phyloP scores from a whole-genome alignment of 1,140 invertebrate genomes.

The Cherax quadricarinatus region DNA sequence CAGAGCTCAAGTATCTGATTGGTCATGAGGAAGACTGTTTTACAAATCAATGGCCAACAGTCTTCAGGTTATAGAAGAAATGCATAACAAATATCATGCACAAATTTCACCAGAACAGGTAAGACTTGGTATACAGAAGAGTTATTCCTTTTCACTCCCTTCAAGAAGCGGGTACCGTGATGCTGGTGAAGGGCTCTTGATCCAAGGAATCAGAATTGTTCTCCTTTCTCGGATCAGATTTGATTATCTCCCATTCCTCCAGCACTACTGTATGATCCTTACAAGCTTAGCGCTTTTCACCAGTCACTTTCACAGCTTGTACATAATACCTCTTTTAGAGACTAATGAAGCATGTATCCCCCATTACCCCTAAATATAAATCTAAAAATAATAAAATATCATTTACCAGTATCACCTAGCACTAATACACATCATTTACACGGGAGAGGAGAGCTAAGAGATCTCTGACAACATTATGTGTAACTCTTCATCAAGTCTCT shows the following conservation, averaged over 20 bases:
- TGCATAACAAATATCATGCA: neutral
- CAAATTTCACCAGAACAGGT: neutral
- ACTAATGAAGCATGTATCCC: neutral
- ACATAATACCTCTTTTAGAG: neutral
- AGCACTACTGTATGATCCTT: too few species aligned
- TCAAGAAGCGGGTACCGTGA: too few species aligned
- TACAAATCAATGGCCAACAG: neutral
- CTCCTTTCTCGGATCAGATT: too few species aligned
- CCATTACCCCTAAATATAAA: neutral
- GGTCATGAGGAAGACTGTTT: neutral
- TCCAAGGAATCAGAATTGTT: too few species aligned
- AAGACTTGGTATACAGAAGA: too few species aligned
- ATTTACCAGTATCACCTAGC: neutral
- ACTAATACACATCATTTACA: neutral
- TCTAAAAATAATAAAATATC: neutral
- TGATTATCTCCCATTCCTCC: too few species aligned
- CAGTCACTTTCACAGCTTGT: conserved; percentile 1
- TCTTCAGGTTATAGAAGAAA: neutral
- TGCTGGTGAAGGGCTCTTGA: too few species aligned
- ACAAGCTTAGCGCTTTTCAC: neutral
- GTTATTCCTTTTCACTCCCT: too few species aligned
- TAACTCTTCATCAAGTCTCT: conserved; percentile 65
- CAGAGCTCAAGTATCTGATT: neutral
- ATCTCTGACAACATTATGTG: conserved; percentile 67
- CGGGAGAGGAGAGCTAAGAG: conserved; percentile 32